Base-by-base conservation (phyloP, 2,797 vertebrate genomes). In the Sebastes trivittatus region DNA sequence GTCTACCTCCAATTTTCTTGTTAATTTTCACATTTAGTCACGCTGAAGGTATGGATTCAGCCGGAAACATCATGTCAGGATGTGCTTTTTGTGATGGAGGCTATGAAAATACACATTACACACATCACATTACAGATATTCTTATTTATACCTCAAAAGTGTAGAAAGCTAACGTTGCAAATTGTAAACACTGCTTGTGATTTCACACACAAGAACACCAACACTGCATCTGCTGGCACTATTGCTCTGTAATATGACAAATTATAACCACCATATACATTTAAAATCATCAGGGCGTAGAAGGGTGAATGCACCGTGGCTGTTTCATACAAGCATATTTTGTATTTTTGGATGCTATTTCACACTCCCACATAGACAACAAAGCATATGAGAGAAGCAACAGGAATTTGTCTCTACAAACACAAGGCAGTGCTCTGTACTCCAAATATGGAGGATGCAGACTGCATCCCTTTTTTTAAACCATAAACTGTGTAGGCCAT, bases 311-410 rank as follows among this genome's bases (percentile, higher is more conserved):
- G 67, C 79, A 46, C 61, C 18, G 30, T 69, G 73, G 64, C 58
- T 32, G 59, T 82, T 85, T 75, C 25, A 54, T 36, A 61, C 23
- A 0, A 65, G 56, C 77, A 64, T 80, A 75, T 76, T 88, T 67
- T 23, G 59, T 75, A 61, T 88, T 83, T 84, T 34, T 58, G 36
- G 77, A 80, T 68, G 73, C 27, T 20, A 11, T 84, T 69, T 84
- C 75, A 75, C 74, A 81, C 82, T 74, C 84, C 69, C 78, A 87
- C 84, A 63, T 27, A 1, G 67, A 82, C 67, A 82, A 84, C 77
- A 79, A 83, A 84, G 70, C 81, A 60, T 54, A 82, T 32, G 77
- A 88, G 72, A 67, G 38, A 72, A 84, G 72, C 72, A 73, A 62
- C 84, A 81, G 36, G 54, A 78, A 76, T 52, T 6, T 4, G 76